Evolutionary conservation across 2,113 vertebrate species (phyloP), one percentile per base, ranked within the genome.

Genomic region (Tragelaphus imberbis): DNA sequence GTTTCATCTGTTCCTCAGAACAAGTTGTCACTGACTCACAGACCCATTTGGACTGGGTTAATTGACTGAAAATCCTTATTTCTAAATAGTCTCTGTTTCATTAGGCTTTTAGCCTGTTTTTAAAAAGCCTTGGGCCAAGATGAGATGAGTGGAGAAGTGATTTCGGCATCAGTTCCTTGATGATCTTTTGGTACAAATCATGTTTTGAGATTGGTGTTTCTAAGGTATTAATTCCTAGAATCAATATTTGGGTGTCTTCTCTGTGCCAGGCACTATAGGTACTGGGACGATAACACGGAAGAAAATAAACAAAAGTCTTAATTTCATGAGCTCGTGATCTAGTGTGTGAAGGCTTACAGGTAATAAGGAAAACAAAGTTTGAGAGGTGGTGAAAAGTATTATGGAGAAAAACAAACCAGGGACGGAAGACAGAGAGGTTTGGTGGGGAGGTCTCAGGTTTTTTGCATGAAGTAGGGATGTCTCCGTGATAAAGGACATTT

Each of bases 51-150:
- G 58, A 33, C 68, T 95, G 93, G 53, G 65, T 97, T 96, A 95
- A 82, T 94, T 93, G 92, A 63, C 55, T 82, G 59, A 87, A 93
- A 97, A 84, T 84, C 51, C 71, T 95, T 89, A 93, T 87, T 94
- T 93, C 77, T 93, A 68, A 91, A 84, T 75, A 58, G 82, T 93
- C 97, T 95, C 81, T 94, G 68, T 97, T 96, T 97, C 33, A 63
- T 96, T 85, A 93, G 95, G 27, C 49, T 88, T 95, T 90, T 91
- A 75, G 27, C 63, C 49, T 90, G 53, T 79, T 84, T 93, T 58
- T 63, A 27, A 56, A 89, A 87, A 68, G n/a, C 1, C 56, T 86
- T 97, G 59, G 55, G 84, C 79, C 79, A 55, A 90, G 90, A 79
- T 87, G 58, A 81, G 63, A 51, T 89, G 25, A 86, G 59, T 53